Evolutionary conservation across 2,888 invertebrate species (phyloP), one percentile per base, ranked within the genome.

Genomic region (Odontomyia ornata): DNA sequence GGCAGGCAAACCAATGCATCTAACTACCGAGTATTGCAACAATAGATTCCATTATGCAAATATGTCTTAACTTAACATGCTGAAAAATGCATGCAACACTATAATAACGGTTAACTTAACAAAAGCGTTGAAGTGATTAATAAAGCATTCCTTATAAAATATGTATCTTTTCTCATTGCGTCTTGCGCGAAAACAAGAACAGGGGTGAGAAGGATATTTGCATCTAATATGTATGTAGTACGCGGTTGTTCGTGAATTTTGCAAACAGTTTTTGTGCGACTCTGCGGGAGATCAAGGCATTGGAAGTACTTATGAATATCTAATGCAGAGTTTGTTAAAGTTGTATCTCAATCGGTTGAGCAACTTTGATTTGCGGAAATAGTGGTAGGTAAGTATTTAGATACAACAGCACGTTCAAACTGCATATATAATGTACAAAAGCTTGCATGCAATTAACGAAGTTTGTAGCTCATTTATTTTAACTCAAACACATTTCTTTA

Each of bases 101-200:
- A 52, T 52, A 52, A 21, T 60, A 60, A 60, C 57, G 57, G 57
- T 60, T 9, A 60, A 60, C 57, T 60, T 60, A 52, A 11, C 21
- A 60, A 25, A 60, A 60, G 57, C 25, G 57, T 9, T 25, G 23
- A 60, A n/a, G 57, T 60, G 57, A 60, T 25, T 52, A 52, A 52
- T 52, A 52, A 18, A 60, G n/a, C 57, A 52, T 52, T 52, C 13
- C 52, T 13, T 13, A 52, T 18, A 52, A 36, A 13, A 18, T 52
- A 18, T 52, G 52, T 52, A 52, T 52, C 52, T 52, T 52, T 52
- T 52, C 52, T 52, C 52, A 52, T n/a, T 3, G 52, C 15, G 13
- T 43, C 43, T 43, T 52, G 52, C 52, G 13, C 43, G n/a, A n/a
- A n/a, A n/a, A n/a, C n/a, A n/a, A n/a, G 36, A 36, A 9, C 9